Evolutionary conservation across 2,797 vertebrate species (phyloP).

Genomic region (Cossypha caffra): DNA sequence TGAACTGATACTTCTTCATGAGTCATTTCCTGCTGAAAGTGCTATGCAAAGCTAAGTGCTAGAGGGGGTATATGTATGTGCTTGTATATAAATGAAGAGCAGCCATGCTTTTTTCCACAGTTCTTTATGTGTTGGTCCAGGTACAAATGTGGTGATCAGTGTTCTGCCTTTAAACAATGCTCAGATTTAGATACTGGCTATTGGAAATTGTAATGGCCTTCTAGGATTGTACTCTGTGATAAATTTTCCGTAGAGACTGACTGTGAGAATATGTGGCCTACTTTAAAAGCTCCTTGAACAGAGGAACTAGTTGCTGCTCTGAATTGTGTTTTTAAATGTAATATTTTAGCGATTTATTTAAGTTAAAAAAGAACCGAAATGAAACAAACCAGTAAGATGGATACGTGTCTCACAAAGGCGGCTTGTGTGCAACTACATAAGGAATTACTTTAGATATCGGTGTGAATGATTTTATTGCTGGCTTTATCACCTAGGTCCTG

Average conservation of each 20-base stretch:
- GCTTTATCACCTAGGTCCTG: not conserved
- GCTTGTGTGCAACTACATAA: not conserved
- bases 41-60: not conserved
- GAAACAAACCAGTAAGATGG: not conserved
- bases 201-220: not conserved
- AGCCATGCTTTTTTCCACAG: not conserved
- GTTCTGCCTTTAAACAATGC: not conserved
- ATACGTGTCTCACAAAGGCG: not conserved
- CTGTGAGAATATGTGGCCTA: not conserved
- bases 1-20: not conserved
- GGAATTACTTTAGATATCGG: not conserved
- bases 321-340: not conserved
- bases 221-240: not conserved
- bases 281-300: not conserved
- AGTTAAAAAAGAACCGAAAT: not conserved
- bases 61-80: not conserved
- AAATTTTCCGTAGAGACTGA: not conserved
- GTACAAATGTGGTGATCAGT: not conserved
- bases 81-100: not conserved
- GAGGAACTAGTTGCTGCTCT: not conserved
- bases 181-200: not conserved
- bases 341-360: not conserved
- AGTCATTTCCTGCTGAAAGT: constrained; percentile 50
- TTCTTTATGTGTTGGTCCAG: not conserved
- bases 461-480: not conserved